Conservation (phyloP, 53 echinoderm and acorn worm genomes). For the Glandiceps talaboti region DNA sequence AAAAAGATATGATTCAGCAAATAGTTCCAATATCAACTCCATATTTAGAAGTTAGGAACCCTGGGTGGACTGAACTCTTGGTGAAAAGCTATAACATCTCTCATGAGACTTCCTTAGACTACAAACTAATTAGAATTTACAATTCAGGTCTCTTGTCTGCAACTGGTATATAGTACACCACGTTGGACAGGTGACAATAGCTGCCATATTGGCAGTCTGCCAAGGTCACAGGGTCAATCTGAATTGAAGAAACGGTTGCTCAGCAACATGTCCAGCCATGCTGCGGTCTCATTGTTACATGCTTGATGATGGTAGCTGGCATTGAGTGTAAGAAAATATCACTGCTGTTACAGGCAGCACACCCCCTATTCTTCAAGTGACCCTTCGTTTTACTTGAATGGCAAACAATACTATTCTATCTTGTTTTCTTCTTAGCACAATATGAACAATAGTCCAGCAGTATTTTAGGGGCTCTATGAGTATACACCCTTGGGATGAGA, state of each 20-base stretch:
- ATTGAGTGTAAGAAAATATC: neutral
- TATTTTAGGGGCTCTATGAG: too few species aligned
- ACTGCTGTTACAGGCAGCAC: neutral
- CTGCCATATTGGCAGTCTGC: neutral
- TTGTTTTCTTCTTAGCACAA: too few species aligned
- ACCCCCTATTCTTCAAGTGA: neutral
- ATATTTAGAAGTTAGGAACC: too few species aligned
- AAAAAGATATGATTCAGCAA: neutral
- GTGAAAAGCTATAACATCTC: too few species aligned
- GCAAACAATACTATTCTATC: neutral
- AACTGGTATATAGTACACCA: neutral
- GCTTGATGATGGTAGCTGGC: neutral
- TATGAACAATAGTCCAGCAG: too few species aligned
- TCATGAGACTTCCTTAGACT: too few species aligned
- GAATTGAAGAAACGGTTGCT: neutral
- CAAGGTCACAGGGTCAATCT: neutral
- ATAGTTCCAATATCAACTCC: neutral
- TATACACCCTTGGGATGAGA: too few species aligned
- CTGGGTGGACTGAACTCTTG: too few species aligned
- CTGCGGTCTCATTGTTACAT: neutral
- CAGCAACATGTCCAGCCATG: neutral
- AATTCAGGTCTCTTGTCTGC: too few species aligned
- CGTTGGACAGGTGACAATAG: too few species aligned
- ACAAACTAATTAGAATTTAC: too few species aligned
- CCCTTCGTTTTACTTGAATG: neutral